Evolutionary conservation across 2,888 invertebrate species (phyloP).

Genomic region (Amaurobius ferox): DNA sequence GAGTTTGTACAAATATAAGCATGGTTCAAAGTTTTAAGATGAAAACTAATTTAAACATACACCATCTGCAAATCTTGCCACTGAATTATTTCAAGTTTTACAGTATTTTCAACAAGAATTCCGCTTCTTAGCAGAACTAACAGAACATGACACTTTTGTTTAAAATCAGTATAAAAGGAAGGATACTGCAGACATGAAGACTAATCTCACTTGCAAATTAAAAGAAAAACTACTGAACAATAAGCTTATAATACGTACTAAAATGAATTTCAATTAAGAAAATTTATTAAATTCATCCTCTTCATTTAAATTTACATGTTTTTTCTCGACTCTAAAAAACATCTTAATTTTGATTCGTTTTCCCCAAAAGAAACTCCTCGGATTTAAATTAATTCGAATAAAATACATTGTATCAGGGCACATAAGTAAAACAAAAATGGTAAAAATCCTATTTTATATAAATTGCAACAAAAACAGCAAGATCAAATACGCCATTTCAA

Average conservation of each 20-base stretch:
- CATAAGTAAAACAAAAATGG: neutral
- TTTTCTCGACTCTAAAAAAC: conserved; percentile 9
- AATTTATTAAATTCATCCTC: neutral
- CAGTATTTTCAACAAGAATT: too few relatives aligned
- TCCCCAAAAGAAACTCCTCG: conserved; percentile 10
- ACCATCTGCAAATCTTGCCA: too few relatives aligned
- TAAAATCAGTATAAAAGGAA: too few relatives aligned
- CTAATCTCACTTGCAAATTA: too few relatives aligned
- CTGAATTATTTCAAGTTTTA: too few relatives aligned
- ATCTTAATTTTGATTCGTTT: conserved; percentile 1
- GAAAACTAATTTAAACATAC: too few relatives aligned
- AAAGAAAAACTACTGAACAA: too few relatives aligned
- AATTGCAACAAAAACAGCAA: conserved; percentile 16
- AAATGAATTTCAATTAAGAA: conserved; percentile 21
- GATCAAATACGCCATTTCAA: neutral
- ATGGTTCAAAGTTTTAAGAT: too few relatives aligned
- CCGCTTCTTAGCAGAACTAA: too few relatives aligned
- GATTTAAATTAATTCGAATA: conserved; percentile 18
- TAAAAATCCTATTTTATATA: conserved; percentile 16
- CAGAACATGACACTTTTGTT: too few relatives aligned
- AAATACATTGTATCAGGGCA: neutral
- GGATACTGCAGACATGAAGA: too few relatives aligned
- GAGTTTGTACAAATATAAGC: too few relatives aligned
- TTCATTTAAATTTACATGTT: conserved; percentile 37
- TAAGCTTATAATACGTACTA: conserved; percentile 12